Evolutionary conservation across 2,888 invertebrate species (phyloP).

Genomic region (Netelia inedita): DNA sequence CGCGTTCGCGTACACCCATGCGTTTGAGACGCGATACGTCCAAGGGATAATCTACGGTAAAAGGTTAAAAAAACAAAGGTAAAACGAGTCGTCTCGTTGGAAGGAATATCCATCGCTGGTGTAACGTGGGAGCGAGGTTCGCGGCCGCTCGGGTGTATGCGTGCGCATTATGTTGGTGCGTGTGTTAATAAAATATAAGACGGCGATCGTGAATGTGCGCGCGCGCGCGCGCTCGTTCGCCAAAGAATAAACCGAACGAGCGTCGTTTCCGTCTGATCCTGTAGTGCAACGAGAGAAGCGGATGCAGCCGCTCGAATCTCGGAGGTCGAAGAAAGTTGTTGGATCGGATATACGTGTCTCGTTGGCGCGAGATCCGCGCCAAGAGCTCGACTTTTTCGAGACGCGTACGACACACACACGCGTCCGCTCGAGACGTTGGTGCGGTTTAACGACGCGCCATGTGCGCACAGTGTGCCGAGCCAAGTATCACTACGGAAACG

Average conservation of each 20-base stretch:
- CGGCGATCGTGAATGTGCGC: constrained; percentile 58
- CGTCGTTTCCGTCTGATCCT: constrained; percentile 60
- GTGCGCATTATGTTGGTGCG: constrained; percentile 17
- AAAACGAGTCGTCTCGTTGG: background rate
- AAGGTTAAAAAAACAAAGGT: too few species aligned
- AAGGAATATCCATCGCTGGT: constrained; percentile 28
- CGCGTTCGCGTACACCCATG: too few species aligned
- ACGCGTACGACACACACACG: constrained; percentile 12
- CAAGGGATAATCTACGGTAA: too few species aligned
- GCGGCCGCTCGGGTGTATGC: constrained; percentile 30
- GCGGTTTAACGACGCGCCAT: constrained; percentile 67
- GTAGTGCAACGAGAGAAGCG: constrained; percentile 14
- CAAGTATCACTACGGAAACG: constrained; percentile 7
- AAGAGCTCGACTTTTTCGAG: background rate
- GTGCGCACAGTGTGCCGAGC: constrained; percentile 61
- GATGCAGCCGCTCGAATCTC: background rate
- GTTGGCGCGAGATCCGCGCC: background rate
- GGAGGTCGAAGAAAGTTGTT: too few species aligned
- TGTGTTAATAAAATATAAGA: constrained; percentile 54
- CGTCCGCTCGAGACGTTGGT: constrained; percentile 25
- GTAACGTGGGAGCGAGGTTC: constrained; percentile 22
- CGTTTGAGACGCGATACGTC: too few species aligned
- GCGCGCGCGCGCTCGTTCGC: constrained; percentile 47
- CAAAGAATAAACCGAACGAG: constrained; percentile 26
- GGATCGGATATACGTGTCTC: too few species aligned